Evolutionary conservation across 2,888 invertebrate genomes (phyloP).

Genomic region (Steromphala cineraria): DNA sequence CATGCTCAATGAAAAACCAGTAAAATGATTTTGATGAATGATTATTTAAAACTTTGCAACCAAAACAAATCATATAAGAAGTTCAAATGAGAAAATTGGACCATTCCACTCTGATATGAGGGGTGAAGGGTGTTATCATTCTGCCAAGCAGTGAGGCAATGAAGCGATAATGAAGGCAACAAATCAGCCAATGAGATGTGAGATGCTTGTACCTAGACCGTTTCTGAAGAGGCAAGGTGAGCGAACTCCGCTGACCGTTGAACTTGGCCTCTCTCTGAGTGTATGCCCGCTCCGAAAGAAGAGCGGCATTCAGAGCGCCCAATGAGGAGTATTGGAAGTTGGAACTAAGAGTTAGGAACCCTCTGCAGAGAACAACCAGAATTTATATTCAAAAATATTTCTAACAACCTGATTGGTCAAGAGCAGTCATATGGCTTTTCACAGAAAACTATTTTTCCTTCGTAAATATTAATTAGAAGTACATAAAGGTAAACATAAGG

Average conservation of each 20-base stretch:
- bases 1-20: too few relatives aligned
- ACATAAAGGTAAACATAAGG: too few relatives aligned
- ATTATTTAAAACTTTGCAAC: too few relatives aligned
- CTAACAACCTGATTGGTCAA: too few relatives aligned
- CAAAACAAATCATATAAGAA: too few relatives aligned
- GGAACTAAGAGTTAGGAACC: slow-evolving; percentile 62
- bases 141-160: not conserved
- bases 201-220: slow-evolving; percentile 42
- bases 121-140: not conserved
- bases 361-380: slow-evolving; percentile 48
- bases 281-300: slow-evolving; percentile 41
- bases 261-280: slow-evolving; percentile 11
- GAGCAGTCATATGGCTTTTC: too few relatives aligned
- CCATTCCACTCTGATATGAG: too few relatives aligned
- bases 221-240: slow-evolving; percentile 53
- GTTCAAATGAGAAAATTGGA: too few relatives aligned
- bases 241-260: slow-evolving; percentile 42
- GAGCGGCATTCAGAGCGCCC: slow-evolving; percentile 61
- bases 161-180: slow-evolving; percentile 3
- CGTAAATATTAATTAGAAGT: too few relatives aligned
- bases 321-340: slow-evolving; percentile 62
- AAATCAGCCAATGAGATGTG: slow-evolving; percentile 1
- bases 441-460: too few relatives aligned
- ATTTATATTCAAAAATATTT: not conserved
- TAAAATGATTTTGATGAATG: too few relatives aligned